Base-by-base conservation (phyloP, 2,113 vertebrate species). In the Menidia beryllina region DNA sequence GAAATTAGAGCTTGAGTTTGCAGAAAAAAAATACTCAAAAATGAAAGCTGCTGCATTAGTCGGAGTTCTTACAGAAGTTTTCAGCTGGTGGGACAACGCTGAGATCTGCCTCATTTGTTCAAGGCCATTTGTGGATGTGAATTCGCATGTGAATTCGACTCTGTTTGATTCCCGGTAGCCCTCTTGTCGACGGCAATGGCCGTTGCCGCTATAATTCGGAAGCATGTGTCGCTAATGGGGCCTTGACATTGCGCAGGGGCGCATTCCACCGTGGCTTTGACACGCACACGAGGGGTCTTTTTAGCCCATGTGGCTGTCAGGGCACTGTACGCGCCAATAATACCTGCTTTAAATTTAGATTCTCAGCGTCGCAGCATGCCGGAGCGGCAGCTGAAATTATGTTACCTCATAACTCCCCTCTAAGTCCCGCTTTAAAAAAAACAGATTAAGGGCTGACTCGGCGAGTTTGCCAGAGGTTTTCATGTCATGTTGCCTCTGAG, bases 281-380 rank as follows among this genome's bases (percentile, higher is more conserved):
- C 81, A 62, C 72, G 75, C 75, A 65, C 82, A 82, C 38, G 79
- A 57, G 69, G n/a, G 69, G 75, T 61, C 69, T 57, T 67, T 81
- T 69, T 69, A 81, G 80, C 81, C 81, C 72, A 81, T 58, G 86
- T 71, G 85, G 81, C 78, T 80, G 71, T 80, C 71, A 45, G 72
- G 81, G 59, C 78, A 77, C 69, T 81, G 87, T 83, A 83, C 84
- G 85, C 86, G 84, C 90, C 87, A 79, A 80, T 87, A 82, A 90
- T 91, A 79, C 89, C 87, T 81, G 79, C 72, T 85, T 91, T 93
- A 93, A 92, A 92, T 93, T 91, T 94, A 93, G 92, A 63, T 61
- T 19, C 61, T 65, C 54, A 82, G 63, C 88, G 71, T 78, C 15
- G 12, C 80, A 53, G 82, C 78, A 70, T 75, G 41, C 82, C 81